phyloP scores from a whole-genome alignment of 1,140 invertebrate genomes.

The Dinothrombium tinctorium region DNA sequence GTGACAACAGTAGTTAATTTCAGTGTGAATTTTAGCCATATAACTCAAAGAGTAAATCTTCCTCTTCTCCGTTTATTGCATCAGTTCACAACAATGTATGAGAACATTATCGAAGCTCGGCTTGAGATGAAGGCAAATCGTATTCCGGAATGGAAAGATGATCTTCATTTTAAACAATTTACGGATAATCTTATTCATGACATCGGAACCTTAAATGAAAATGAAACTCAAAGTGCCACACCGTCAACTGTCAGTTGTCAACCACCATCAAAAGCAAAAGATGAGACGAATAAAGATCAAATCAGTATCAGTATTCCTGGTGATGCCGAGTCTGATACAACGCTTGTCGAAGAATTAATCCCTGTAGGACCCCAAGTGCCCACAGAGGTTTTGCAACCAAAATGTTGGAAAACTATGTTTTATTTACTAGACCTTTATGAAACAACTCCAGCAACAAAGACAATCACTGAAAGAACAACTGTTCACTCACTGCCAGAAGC shows the following conservation, averaged over 20 bases:
- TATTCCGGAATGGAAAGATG: background rate
- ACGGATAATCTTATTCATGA: no score
- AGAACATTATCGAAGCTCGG: constrained; percentile 83
- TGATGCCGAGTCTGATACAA: background rate
- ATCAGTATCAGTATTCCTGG: background rate
- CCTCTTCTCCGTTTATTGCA: constrained; percentile 69
- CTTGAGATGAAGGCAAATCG: constrained; percentile 46
- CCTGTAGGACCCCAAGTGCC: constrained; percentile 6
- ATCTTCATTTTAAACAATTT: no score
- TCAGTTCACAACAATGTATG: constrained; percentile 92
- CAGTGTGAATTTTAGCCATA: constrained; percentile 56
- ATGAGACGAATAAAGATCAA: background rate
- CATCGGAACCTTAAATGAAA: no score
- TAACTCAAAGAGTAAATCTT: constrained; percentile 83
- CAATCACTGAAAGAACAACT: constrained; percentile 30
- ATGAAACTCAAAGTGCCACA: no score
- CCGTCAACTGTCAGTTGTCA: no score
- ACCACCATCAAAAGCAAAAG: no score
- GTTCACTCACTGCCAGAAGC: constrained; percentile 4
- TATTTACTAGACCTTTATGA: constrained; percentile 75
- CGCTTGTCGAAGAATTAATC: background rate
- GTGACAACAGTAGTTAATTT: constrained; percentile 68
- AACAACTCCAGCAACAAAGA: constrained; percentile 78
- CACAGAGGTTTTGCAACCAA: constrained; percentile 30
- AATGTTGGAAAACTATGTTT: constrained; percentile 84